Evolutionary conservation across 2,888 invertebrate genomes (phyloP).

Genomic region (Autographa gamma): DNA sequence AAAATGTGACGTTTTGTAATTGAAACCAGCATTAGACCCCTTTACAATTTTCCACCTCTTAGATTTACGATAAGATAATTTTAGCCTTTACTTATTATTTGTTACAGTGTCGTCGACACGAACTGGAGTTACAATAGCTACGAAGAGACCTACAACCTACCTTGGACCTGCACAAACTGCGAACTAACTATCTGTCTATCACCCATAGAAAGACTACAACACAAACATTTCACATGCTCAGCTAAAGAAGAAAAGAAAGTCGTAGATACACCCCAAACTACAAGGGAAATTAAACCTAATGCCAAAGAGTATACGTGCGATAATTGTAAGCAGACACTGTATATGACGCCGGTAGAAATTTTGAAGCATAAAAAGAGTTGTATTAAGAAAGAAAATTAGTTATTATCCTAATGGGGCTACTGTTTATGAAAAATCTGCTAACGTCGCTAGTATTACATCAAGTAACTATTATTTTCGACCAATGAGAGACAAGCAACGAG

Average conservation of each 20-base stretch:
- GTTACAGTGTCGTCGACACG: conserved; percentile 90
- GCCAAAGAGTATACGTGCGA: conserved; percentile 92
- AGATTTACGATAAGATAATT: not conserved
- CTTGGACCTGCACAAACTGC: conserved; percentile 94
- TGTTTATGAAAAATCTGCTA: no score
- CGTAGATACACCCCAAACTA: conserved; percentile 66
- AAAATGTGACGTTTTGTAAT: no score
- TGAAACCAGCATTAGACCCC: no score
- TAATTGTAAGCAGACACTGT: conserved; percentile 91
- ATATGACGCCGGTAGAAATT: conserved; percentile 94
- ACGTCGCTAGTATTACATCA: no score
- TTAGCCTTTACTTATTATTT: not conserved
- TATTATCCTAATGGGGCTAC: no score
- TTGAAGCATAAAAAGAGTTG: conserved; percentile 94
- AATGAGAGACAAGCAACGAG: no score
- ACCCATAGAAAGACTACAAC: conserved; percentile 92
- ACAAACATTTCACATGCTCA: conserved; percentile 88
- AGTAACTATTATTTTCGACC: no score
- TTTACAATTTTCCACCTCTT: no score
- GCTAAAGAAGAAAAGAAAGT: conserved; percentile 70
- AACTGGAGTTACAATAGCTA: conserved; percentile 91
- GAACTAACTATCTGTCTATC: conserved; percentile 89
- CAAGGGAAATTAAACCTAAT: conserved; percentile 85
- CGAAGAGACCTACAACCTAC: conserved; percentile 88
- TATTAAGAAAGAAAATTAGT: conserved; percentile 53